phyloP scores from a whole-genome alignment of 2,888 invertebrate species.

The Yponomeuta malinellus region DNA sequence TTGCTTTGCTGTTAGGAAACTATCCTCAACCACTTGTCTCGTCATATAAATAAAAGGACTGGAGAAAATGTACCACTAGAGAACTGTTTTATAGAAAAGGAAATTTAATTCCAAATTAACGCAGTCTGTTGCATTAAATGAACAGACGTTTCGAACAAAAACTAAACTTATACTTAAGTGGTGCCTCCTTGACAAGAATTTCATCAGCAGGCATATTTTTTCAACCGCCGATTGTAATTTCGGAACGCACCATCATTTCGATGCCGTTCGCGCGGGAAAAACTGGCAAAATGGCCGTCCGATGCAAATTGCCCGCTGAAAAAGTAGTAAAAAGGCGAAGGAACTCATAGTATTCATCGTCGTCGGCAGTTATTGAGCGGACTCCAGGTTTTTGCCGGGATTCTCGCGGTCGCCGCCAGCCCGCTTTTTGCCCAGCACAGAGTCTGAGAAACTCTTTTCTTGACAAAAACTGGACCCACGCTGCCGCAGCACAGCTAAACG shows the following conservation, averaged over 20 bases:
- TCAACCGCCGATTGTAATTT: slow-evolving; percentile 38
- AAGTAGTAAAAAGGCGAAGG: slow-evolving; percentile 64
- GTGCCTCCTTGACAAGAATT: slow-evolving; percentile 57
- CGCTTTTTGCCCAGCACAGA: slow-evolving; percentile 48
- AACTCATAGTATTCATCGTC: slow-evolving; percentile 73
- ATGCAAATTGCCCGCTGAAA: slow-evolving; percentile 68
- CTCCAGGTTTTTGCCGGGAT: slow-evolving; percentile 48
- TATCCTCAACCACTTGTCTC: not conserved
- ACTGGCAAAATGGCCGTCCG: slow-evolving; percentile 46
- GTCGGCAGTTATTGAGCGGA: slow-evolving; percentile 67
- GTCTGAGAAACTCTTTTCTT: slow-evolving; percentile 57
- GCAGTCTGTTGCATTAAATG: slow-evolving; percentile 14
- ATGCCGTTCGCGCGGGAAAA: slow-evolving; percentile 48
- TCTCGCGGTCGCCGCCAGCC: slow-evolving; percentile 42
- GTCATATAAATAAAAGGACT: not conserved
- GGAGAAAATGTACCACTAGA: not conserved
- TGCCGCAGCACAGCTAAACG: slow-evolving; percentile 58
- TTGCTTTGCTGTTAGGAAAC: slow-evolving; percentile 10
- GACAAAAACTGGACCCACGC: slow-evolving; percentile 48
- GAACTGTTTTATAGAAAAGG: not conserved
- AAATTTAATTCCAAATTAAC: not conserved
- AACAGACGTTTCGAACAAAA: slow-evolving; percentile 18
- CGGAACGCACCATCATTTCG: slow-evolving; percentile 53
- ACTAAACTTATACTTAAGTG: slow-evolving; percentile 48
- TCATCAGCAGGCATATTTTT: slow-evolving; percentile 50